Conservation (phyloP, 2,888 invertebrate species). For the Agrilus biguttatus region DNA sequence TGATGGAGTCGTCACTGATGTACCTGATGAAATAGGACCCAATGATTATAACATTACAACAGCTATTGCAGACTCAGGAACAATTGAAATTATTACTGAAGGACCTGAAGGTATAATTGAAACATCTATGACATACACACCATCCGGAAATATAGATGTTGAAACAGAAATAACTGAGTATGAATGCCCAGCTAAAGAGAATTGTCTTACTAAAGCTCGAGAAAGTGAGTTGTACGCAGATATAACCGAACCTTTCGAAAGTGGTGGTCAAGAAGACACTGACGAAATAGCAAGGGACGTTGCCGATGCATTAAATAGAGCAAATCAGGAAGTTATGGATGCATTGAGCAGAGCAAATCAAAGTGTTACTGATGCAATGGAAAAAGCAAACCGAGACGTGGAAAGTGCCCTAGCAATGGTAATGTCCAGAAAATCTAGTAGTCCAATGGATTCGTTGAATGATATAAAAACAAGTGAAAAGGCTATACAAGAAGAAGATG, state of each 20-base stretch:
- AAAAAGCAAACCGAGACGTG: slow-evolving; percentile 4
- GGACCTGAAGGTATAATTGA: slow-evolving; percentile 27
- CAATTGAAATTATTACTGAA: slow-evolving; percentile 26
- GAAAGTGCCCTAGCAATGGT: slow-evolving; percentile 1
- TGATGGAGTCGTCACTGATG: slow-evolving; percentile 15
- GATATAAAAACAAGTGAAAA: background rate
- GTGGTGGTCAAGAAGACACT: background rate
- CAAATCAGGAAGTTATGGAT: slow-evolving; percentile 4
- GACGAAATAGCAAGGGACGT: slow-evolving; percentile 2
- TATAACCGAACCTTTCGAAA: background rate
- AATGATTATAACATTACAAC: slow-evolving; percentile 23
- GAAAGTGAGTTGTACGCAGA: too few species aligned
- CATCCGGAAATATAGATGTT: slow-evolving; percentile 26
- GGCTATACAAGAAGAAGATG: background rate
- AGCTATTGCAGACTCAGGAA: slow-evolving; percentile 24
- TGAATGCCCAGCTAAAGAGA: background rate
- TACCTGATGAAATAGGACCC: slow-evolving; percentile 1
- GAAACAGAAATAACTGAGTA: slow-evolving; percentile 18
- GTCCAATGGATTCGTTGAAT: background rate
- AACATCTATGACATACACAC: slow-evolving; percentile 23
- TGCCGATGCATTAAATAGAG: slow-evolving; percentile 3
- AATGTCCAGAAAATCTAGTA: background rate
- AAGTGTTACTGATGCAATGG: slow-evolving; percentile 4
- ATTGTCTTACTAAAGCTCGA: background rate
- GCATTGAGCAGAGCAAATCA: slow-evolving; percentile 4